Base-by-base conservation (phyloP, 2,797 vertebrate species). In the Loriculus beryllinus region DNA sequence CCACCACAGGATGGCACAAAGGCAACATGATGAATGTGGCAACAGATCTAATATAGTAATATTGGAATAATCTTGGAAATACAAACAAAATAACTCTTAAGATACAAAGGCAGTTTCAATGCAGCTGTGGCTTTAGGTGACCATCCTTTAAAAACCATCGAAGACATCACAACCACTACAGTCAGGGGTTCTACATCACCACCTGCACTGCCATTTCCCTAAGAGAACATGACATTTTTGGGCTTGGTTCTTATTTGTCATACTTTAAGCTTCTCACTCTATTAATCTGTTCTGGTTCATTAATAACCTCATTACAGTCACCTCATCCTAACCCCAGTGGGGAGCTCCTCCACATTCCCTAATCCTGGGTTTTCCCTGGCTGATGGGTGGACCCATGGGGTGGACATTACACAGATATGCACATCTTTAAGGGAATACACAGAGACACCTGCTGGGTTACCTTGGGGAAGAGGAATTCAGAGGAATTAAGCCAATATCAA, bases 1-100 rank as follows among this genome's bases (percentile, higher is more conserved):
- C 35, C 26, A 6, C 90, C 86, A 87, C 88, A 85, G 86, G 90
- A 82, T 49, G 82, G 82, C 85, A 87, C 1, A n/a, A 15, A 92
- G 57, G 87, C 85, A 82, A 59, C 0, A 2, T 16, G 68, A 49
- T 63, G 79, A 26, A 21, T 6, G 3, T 6, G 51, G 67, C 37
- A 59, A 39, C 47, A 78, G 75, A 42, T 10, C 57, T 7, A 31
- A 22, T 7, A 29, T 1, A 23, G 42, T 2, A 20, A 29, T 19
- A 25, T 22, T 57, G 33, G 62, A 90, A 35, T 28, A 31, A 76
- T 51, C 69, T 77, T 28, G n/a, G 76, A 76, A 90, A 82, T 11
- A 56, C 62, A 80, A 59, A 65, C 8, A 22, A 25, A 71, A 40
- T 5, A 37, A 47, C 47, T 33, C 0, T n/a, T 1, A 42, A n/a